Evolutionary conservation across 2,888 invertebrate genomes (phyloP).

Genomic region (Tetragonula carbonaria): DNA sequence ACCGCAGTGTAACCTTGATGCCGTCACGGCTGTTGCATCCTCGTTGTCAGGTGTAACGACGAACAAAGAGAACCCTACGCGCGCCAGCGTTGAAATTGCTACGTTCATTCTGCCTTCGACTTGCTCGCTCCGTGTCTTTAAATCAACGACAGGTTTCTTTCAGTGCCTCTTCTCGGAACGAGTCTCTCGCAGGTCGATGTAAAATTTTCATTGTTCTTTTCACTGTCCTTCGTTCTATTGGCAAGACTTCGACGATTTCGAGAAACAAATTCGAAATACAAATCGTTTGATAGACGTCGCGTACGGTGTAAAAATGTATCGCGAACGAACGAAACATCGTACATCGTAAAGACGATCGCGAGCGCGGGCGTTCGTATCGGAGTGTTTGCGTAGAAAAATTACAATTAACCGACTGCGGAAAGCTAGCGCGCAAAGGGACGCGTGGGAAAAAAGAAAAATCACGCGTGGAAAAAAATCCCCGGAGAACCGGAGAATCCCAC

Average conservation of each 20-base stretch:
- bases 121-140: background rate
- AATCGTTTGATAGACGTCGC: too few species aligned
- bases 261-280: background rate
- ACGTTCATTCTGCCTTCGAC: slow-evolving; percentile 20
- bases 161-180: background rate
- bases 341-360: background rate
- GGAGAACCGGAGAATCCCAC: background rate
- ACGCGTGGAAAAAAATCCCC: slow-evolving; percentile 6
- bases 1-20: slow-evolving; percentile 80
- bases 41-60: slow-evolving; percentile 79
- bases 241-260: background rate
- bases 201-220: too few species aligned
- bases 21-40: slow-evolving; percentile 81
- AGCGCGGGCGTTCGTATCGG: background rate
- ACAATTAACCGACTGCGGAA: slow-evolving; percentile 27
- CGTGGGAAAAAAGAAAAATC: slow-evolving; percentile 12
- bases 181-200: too few species aligned
- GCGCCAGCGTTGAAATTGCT: slow-evolving; percentile 44
- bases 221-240: background rate
- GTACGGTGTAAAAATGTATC: background rate
- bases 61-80: slow-evolving; percentile 54
- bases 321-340: background rate
- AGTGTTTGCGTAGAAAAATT: background rate
- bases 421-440: background rate
- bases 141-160: background rate